phyloP scores from a whole-genome alignment of 53 echinoderm and acorn worm species.

The Antedon mediterranea region DNA sequence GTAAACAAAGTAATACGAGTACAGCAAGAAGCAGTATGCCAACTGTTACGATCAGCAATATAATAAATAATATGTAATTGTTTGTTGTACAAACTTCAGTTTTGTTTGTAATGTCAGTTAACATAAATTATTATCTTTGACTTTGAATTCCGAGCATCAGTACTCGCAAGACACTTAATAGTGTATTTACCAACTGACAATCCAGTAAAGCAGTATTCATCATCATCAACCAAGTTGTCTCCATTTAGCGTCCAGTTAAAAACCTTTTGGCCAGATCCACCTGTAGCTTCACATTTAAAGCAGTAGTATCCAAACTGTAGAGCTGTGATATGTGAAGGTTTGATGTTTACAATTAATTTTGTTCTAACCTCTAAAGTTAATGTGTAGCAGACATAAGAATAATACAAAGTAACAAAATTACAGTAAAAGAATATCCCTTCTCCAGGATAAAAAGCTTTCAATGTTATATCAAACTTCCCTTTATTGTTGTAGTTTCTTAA shows the following conservation, averaged over 20 bases:
- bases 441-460: not conserved
- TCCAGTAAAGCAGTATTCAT: not conserved
- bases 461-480: not conserved
- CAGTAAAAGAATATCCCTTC: not conserved
- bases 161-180: not conserved
- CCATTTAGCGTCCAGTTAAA: not conserved
- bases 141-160: no score
- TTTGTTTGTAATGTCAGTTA: no score
- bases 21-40: no score
- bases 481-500: no score
- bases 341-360: not conserved
- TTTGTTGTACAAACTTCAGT: no score
- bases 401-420: not conserved
- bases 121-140: no score
- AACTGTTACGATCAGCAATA: no score
- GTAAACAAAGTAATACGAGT: no score
- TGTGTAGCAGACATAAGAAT: not conserved
- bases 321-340: not conserved
- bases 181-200: not conserved
- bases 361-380: not conserved
- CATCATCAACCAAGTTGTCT: not conserved
- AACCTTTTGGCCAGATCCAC: not conserved
- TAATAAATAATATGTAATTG: no score
- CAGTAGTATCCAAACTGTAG: not conserved
- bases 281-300: not conserved